These are phyloP conservation scores for Tipula unca DNA, from an alignment of 2,888 invertebrate genomes.

Conservation along the genomic window DNA sequence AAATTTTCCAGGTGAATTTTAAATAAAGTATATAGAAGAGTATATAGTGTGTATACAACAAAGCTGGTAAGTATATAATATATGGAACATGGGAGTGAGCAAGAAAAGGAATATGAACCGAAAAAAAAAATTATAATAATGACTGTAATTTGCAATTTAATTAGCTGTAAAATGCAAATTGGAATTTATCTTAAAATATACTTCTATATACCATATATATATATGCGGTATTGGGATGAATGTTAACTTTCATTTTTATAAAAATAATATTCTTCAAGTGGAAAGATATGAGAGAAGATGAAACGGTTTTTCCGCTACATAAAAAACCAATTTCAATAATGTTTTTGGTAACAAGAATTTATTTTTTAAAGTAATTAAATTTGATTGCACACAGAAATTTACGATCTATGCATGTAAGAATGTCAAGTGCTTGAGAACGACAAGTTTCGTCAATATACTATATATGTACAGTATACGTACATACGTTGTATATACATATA, in stretches of 20 bases:
- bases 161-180: constrained; percentile 8
- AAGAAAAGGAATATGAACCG: background rate
- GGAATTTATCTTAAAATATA: background rate
- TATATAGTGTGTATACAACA: background rate
- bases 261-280: background rate
- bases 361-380: background rate
- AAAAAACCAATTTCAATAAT: background rate
- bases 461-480: no score
- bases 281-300: background rate
- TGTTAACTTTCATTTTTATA: background rate
- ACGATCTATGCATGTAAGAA: no score
- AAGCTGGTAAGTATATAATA: background rate
- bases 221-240: background rate
- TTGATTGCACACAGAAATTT: background rate
- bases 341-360: background rate
- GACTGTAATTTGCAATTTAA: constrained; percentile 4
- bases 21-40: background rate
- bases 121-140: background rate
- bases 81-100: no score
- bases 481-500: no score
- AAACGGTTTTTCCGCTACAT: background rate
- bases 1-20: background rate
- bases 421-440: no score
- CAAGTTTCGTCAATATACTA: no score
- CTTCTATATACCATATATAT: background rate